Evolutionary conservation across 2,113 vertebrate genomes (phyloP), one percentile per base, ranked within the genome.

Genomic region (Leptocoma aspasia): DNA sequence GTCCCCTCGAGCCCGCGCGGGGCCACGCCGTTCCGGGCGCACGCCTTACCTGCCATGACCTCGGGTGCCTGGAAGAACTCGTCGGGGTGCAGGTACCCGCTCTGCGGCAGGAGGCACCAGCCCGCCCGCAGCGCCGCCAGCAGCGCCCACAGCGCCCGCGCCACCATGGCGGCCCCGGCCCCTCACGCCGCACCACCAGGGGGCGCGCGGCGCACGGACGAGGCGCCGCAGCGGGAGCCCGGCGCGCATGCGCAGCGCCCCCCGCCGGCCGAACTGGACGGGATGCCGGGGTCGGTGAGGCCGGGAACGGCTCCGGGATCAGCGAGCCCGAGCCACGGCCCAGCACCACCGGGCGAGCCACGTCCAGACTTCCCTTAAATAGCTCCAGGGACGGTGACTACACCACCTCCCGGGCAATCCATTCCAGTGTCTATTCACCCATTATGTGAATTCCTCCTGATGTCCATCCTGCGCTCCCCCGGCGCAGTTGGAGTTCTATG

Each of bases 11-110:
- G 31, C 53, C 37, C 37, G 11, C 52, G 21, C 13, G 17, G n/a
- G 30, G 18, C 28, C 60, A 11, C 8, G 23, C 6, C 5, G 24
- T 21, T 18, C 19, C 41, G 12, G 31, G 50, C 42, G n/a, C 77
- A 54, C 47, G 52, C 24, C 86, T 97, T 96, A 98, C 98, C 98
- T 97, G 98, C 98, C 97, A 98, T 98, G 71, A 98, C 98, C 92
- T 98, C 98, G 0, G 98, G 97, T 5, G 98, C 98, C 97, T 98
- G 98, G 95, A 98, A 98, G 96, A 98, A 98, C 81, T 98, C 98
- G 87, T 98, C 98, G 4, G 98, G 97, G 61, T 98, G 98, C 79
- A 98, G 93, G 14, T 98, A 98, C 24, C 98, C 98, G 12, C 92
- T 95, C 95, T 98, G 98, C 1, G 98, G 98, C 77, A 97, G 96